Evolutionary conservation across 2,888 invertebrate species (phyloP), one percentile per base, ranked within the genome.

Genomic region (Phengaris arion): DNA sequence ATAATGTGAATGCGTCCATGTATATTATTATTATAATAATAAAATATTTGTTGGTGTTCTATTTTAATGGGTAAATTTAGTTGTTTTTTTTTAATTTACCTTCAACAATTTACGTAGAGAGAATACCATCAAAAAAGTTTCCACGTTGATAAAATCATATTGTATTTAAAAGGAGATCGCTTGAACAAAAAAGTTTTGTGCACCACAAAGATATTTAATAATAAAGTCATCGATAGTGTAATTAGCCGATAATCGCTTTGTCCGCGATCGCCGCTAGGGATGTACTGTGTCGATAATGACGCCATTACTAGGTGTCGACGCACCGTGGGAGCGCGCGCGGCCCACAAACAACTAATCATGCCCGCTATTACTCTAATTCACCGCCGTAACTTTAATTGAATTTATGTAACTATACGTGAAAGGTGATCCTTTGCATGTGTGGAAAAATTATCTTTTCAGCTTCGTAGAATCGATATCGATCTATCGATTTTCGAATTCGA

Each of bases 331-430:
- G 88, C 86, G 68, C 82, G 80, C 83, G 82, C 88, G 92, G 85
- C 92, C 92, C 85, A 92, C 90, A 89, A 92, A 79, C 78, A 80
- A 79, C 78, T 89, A 89, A 91, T 91, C 89, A 89, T 87, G 85
- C 86, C 85, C 84, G 85, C 91, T 90, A 91, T 92, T 91, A 92
- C 90, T 91, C 90, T 89, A 90, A 92, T 92, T 91, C 90, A 86
- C 84, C 85, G 84, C 87, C 86, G 89, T 88, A 90, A 89, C 89
- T 89, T 89, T 90, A 92, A 91, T 91, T 92, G 90, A 90, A 91
- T 89, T 88, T 88, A 86, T 82, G 82, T 84, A 83, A 83, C 79
- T 77, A 77, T 79, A 79, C 76, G 77, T 77, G 72, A 57, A 77
- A 78, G 83, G 83, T 82, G 52, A 52, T 52, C 52, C 52, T 45